Conservation (phyloP, 2,113 vertebrate species). For the Cisticola juncidis region DNA sequence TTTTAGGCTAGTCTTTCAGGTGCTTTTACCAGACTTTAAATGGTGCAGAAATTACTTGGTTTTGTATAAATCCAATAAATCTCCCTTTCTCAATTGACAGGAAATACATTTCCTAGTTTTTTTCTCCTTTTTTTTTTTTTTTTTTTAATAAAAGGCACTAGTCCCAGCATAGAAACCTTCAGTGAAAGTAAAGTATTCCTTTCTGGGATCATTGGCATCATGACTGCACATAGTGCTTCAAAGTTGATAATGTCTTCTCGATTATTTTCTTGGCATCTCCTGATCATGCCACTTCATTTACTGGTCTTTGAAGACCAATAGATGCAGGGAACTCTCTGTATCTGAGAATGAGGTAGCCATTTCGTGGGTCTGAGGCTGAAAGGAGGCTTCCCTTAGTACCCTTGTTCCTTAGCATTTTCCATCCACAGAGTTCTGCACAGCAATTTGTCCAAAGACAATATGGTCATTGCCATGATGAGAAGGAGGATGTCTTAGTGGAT, state of each 20-base stretch:
- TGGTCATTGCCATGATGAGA: neutral
- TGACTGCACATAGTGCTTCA: neutral
- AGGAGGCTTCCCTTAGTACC: neutral
- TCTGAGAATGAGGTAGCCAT: neutral
- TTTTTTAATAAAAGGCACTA: neutral
- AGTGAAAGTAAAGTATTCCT: neutral
- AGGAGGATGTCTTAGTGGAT: neutral
- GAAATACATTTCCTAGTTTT: neutral
- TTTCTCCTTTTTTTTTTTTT: neutral
- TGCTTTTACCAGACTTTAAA: neutral
- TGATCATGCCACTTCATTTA: neutral
- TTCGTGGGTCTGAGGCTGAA: neutral
- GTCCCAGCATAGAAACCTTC: neutral
- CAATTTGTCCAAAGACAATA: neutral
- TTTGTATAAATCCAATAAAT: neutral
- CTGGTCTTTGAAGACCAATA: neutral
- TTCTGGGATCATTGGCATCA: neutral
- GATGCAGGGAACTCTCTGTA: neutral
- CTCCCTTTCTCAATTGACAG: neutral
- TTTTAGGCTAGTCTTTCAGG: neutral
- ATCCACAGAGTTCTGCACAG: neutral
- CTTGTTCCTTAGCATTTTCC: neutral
- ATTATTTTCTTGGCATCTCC: neutral
- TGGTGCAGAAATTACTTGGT: neutral
- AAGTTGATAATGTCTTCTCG: neutral